These are phyloP conservation scores for Syngnathus floridae DNA, from an alignment of 2,113 vertebrate genomes.

Conservation along the genomic window DNA sequence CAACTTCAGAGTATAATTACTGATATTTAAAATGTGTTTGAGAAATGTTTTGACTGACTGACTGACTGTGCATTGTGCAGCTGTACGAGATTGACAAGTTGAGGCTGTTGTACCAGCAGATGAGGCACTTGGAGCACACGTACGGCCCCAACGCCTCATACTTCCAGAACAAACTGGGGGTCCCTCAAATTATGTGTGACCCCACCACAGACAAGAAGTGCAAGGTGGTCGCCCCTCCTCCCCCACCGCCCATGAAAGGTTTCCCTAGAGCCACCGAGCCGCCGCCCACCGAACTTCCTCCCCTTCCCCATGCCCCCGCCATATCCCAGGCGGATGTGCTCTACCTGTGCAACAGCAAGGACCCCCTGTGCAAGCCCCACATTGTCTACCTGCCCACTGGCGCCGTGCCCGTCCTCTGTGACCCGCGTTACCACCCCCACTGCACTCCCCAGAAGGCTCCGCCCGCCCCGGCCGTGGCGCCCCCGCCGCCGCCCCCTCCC, in stretches of 20 bases:
- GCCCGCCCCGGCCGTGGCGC: constrained; percentile 18
- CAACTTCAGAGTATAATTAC: too few species aligned
- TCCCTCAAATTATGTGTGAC: constrained; percentile 61
- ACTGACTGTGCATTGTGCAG: constrained; percentile 35
- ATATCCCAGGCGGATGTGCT: constrained; percentile 66
- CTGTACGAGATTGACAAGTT: constrained; percentile 76
- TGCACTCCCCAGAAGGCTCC: constrained; percentile 61
- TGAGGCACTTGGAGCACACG: constrained; percentile 70
- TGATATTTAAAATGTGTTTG: too few species aligned
- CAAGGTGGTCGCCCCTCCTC: constrained; percentile 45
- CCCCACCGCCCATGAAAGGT: constrained; percentile 60
- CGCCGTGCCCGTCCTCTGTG: constrained; percentile 67
- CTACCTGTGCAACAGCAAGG: constrained; percentile 69
- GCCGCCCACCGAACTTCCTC: constrained; percentile 30
- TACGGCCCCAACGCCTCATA: constrained; percentile 71
- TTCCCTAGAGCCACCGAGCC: constrained; percentile 27
- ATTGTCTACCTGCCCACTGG: constrained; percentile 73
- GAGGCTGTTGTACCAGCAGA: constrained; percentile 76
- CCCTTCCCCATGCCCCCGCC: constrained; percentile 27
- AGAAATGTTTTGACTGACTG: neutral
- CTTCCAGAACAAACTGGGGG: constrained; percentile 69
- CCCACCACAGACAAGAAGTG: constrained; percentile 68
- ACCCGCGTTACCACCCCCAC: constrained; percentile 69
- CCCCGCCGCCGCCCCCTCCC: constrained; percentile 33
- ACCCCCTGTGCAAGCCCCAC: constrained; percentile 74